These are phyloP conservation scores for Tipula confusa DNA, from an alignment of 2,888 invertebrate species.

Conservation along the genomic window DNA sequence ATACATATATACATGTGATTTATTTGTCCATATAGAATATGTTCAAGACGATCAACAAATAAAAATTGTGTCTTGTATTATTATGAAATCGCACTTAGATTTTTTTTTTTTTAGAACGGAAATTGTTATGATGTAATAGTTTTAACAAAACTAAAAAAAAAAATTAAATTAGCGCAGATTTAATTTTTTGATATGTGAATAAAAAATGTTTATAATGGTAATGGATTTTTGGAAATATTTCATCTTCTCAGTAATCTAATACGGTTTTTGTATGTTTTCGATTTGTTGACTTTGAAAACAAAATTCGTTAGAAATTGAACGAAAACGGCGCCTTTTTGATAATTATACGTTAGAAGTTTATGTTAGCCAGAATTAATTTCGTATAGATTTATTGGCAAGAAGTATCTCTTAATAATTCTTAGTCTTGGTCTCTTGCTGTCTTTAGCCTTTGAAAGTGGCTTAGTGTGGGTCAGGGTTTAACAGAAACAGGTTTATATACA, in stretches of 20 bases:
- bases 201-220: background rate
- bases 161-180: background rate
- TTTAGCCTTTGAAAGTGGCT: too few relatives aligned
- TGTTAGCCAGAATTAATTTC: too few relatives aligned
- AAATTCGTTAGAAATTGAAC: too few relatives aligned
- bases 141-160: background rate
- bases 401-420: too few relatives aligned
- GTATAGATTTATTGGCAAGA: too few relatives aligned
- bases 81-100: background rate
- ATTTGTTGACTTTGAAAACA: too few relatives aligned
- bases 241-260: background rate
- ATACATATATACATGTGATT: background rate
- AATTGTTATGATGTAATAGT: constrained; percentile 25
- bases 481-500: too few relatives aligned
- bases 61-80: background rate
- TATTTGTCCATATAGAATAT: background rate
- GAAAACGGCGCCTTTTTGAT: too few relatives aligned
- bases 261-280: too few relatives aligned
- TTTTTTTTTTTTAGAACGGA: background rate
- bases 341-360: too few relatives aligned
- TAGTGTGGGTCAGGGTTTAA: too few relatives aligned
- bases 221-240: background rate
- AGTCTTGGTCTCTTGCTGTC: too few relatives aligned
- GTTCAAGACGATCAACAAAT: background rate
- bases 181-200: background rate